Evolutionary conservation across 2,113 vertebrate genomes (phyloP), one percentile per base, ranked within the genome.

Genomic region (Labrus mixtus): DNA sequence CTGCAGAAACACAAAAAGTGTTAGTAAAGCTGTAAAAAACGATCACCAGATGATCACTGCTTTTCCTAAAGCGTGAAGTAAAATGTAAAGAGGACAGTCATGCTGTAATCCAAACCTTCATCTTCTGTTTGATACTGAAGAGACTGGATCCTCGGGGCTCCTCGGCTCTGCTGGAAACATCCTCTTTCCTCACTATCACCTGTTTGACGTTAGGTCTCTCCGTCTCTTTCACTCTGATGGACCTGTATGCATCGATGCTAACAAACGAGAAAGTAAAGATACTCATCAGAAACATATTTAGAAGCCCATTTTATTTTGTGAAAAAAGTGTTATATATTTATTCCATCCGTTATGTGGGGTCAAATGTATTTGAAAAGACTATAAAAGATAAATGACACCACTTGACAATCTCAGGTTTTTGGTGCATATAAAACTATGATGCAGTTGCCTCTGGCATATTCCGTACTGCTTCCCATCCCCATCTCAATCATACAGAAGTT

Each of bases 241-340:
- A 99, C 85, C 98, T 94, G 64, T 99, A 99, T 0, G 97, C 96
- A 48, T 98, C 96, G 1, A 99, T 91, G 56, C 98, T 99, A 59
- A 68, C 62, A 53, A 0, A 64, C 0, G 10, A 6, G 51, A 4
- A 4, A 60, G 41, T 2, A 73, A 10, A 63, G 5, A 17, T 10
- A 13, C 5, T 48, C 15, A 22, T 17, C 13, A 77, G 11, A 23
- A 3, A 6, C 6, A 2, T 2, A 25, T 20, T n/a, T 5, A 41
- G 55, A n/a, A 17, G 23, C 10, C 3, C 39, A 43, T 4, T n/a
- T 25, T 25, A 25, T 25, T 25, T 25, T 33, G 29, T 33, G 4
- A 33, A 3, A 33, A 3, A 33, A 6, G 29, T 6, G 29, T 33
- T 33, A 33, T 33, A 33, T 33, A 6, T 6, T 33, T 33, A 33